Evolutionary conservation across 2,888 invertebrate species (phyloP).

Genomic region (Trypoxylon attenuatum): DNA sequence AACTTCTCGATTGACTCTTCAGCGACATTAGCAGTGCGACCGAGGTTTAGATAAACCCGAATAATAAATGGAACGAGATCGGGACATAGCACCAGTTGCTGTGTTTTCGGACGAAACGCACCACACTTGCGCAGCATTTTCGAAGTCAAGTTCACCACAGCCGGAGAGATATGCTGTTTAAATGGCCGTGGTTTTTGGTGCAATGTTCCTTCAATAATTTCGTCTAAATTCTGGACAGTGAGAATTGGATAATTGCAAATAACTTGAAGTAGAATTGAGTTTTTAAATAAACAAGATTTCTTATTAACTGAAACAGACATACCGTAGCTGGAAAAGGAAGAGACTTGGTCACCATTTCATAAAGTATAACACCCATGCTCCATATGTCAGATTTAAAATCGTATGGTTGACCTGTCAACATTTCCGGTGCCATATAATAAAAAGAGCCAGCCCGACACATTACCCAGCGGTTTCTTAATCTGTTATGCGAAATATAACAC

Average conservation of each 20-base stretch:
- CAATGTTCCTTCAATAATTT: slow-evolving; percentile 53
- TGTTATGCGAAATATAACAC: slow-evolving; percentile 4
- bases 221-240: slow-evolving; percentile 52
- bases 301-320: slow-evolving; percentile 8
- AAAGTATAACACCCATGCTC: slow-evolving; percentile 90
- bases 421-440: slow-evolving; percentile 90
- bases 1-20: slow-evolving; percentile 26
- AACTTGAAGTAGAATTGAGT: too few relatives aligned
- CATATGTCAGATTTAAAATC: slow-evolving; percentile 90
- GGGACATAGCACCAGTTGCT: slow-evolving; percentile 63
- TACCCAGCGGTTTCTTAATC: slow-evolving; percentile 6
- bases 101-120: slow-evolving; percentile 58
- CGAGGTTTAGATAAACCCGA: slow-evolving; percentile 63
- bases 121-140: slow-evolving; percentile 64
- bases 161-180: slow-evolving; percentile 28
- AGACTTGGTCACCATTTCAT: slow-evolving; percentile 78
- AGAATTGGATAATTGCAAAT: neutral
- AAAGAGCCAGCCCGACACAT: slow-evolving; percentile 62
- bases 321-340: slow-evolving; percentile 65
- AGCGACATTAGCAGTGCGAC: slow-evolving; percentile 43
- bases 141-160: slow-evolving; percentile 59
- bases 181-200: slow-evolving; percentile 48
- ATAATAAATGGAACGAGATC: slow-evolving; percentile 54
- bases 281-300: too few relatives aligned
- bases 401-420: slow-evolving; percentile 85